Evolutionary conservation across 1,140 invertebrate genomes (phyloP).

Genomic region (Portunus trituberculatus): DNA sequence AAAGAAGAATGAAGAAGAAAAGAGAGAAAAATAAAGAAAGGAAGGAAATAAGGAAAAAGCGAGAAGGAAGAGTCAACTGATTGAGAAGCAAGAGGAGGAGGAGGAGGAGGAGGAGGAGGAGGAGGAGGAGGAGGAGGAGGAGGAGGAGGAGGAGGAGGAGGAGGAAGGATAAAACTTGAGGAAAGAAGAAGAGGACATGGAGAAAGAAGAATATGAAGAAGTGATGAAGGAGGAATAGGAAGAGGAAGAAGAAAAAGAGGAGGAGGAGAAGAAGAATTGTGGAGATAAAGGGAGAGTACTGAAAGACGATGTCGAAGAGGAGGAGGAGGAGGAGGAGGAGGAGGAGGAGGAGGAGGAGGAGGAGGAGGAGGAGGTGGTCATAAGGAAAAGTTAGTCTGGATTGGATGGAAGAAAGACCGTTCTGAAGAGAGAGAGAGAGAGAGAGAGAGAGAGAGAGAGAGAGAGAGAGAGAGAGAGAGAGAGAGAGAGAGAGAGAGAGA

Average conservation of each 20-base stretch:
- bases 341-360: not conserved
- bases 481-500: slow-evolving; percentile 20
- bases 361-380: not conserved
- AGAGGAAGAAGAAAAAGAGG: not conserved
- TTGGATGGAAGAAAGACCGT: slow-evolving; percentile 5
- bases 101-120: not conserved
- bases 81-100: not conserved
- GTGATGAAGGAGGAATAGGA: not conserved
- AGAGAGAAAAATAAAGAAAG: not conserved
- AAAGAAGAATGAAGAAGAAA: not conserved
- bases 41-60: not conserved
- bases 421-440: slow-evolving; percentile 1
- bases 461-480: slow-evolving; percentile 20
- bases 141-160: not conserved
- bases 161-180: not conserved
- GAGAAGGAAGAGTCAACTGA: not conserved
- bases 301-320: not conserved
- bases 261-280: not conserved
- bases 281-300: not conserved
- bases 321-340: not conserved
- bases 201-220: not conserved
- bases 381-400: slow-evolving; percentile 13
- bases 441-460: slow-evolving; percentile 11
- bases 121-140: not conserved
- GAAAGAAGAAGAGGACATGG: not conserved